phyloP scores from a whole-genome alignment of 2,888 invertebrate species.

The Cantharis rufa region DNA sequence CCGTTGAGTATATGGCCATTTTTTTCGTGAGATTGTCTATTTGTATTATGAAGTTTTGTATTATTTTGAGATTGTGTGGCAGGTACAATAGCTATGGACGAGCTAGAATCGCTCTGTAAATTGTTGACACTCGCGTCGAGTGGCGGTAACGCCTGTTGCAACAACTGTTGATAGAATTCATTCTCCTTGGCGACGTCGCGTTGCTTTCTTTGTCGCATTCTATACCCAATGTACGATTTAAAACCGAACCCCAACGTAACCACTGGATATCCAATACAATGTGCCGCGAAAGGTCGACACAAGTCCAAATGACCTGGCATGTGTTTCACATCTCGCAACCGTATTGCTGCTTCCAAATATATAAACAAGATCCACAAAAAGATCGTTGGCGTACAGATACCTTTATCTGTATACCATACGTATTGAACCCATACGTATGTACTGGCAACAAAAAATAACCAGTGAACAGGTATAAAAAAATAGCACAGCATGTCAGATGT shows the following conservation, averaged over 20 bases:
- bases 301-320: slow-evolving; percentile 86
- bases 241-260: slow-evolving; percentile 95
- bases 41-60: slow-evolving; percentile 20
- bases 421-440: slow-evolving; percentile 99
- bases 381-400: slow-evolving; percentile 92
- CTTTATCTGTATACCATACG: slow-evolving; percentile 95
- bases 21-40: slow-evolving; percentile 43
- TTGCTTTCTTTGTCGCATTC: slow-evolving; percentile 89
- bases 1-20: slow-evolving; percentile 54
- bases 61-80: slow-evolving; percentile 22
- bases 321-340: slow-evolving; percentile 81
- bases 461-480: slow-evolving; percentile 97
- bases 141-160: slow-evolving; percentile 87
- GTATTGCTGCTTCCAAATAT: slow-evolving; percentile 90
- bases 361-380: slow-evolving; percentile 92
- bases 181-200: slow-evolving; percentile 93
- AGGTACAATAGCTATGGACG: slow-evolving; percentile 30
- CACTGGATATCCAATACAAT: slow-evolving; percentile 88
- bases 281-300: slow-evolving; percentile 94
- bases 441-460: slow-evolving; percentile 96
- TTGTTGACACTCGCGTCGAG: slow-evolving; percentile 48
- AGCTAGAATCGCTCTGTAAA: slow-evolving; percentile 7
- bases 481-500: slow-evolving; percentile 98
- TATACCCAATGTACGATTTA: slow-evolving; percentile 88
- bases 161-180: slow-evolving; percentile 90